These are phyloP conservation scores for Triplophysa dalaica DNA, from an alignment of 2,113 vertebrate genomes.

Conservation along the genomic window DNA sequence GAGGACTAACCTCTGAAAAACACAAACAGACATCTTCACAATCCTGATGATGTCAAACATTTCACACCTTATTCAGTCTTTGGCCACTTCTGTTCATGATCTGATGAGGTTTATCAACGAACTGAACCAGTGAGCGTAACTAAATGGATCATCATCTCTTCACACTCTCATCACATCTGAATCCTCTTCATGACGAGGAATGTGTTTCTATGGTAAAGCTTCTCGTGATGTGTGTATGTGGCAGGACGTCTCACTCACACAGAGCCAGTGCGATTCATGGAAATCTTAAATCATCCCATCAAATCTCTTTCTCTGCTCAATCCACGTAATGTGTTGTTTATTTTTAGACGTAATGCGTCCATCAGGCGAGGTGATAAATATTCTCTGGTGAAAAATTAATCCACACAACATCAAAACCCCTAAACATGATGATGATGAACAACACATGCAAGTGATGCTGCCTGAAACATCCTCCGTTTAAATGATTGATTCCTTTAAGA, in stretches of 20 bases:
- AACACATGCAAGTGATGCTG: not conserved
- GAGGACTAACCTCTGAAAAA: slow-evolving; percentile 7
- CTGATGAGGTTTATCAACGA: too few species aligned
- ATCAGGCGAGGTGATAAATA: slow-evolving; percentile 59
- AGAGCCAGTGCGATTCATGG: too few species aligned
- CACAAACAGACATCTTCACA: slow-evolving; percentile 24
- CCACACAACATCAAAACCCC: slow-evolving; percentile 36
- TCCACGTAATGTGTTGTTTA: slow-evolving; percentile 25
- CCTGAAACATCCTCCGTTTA: too few species aligned
- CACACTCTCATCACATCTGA: too few species aligned
- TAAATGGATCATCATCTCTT: too few species aligned
- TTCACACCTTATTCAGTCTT: too few species aligned
- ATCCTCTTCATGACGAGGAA: too few species aligned
- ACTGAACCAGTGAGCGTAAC: too few species aligned
- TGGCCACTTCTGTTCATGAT: too few species aligned
- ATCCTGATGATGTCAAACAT: not conserved
- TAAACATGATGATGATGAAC: not conserved
- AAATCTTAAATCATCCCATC: not conserved
- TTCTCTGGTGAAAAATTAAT: slow-evolving; percentile 70
- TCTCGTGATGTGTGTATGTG: too few species aligned
- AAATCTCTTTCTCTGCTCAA: slow-evolving; percentile 20
- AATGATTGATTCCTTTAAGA: too few species aligned
- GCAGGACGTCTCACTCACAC: too few species aligned
- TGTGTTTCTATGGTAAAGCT: not conserved
- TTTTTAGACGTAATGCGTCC: slow-evolving; percentile 50